These are phyloP conservation scores for Trinorchestia longiramus DNA, from an alignment of 1,140 invertebrate genomes.

Conservation along the genomic window DNA sequence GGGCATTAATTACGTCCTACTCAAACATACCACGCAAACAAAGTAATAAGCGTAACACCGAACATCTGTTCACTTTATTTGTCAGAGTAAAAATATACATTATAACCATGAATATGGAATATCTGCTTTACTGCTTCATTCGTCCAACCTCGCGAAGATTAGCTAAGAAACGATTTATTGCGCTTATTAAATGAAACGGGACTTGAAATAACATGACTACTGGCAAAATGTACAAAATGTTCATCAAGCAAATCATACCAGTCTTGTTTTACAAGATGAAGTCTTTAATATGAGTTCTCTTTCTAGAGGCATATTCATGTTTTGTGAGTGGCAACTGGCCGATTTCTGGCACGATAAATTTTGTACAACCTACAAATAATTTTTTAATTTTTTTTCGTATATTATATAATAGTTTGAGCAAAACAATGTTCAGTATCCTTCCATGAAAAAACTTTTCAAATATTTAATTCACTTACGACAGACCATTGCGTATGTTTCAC, in stretches of 20 bases:
- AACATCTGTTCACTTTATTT: background rate
- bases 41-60: background rate
- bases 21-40: background rate
- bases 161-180: background rate
- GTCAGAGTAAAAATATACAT: background rate
- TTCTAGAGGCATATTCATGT: background rate
- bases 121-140: background rate
- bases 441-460: too few species aligned
- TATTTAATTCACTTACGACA: too few species aligned
- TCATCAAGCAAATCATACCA: background rate
- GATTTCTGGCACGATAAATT: too few species aligned
- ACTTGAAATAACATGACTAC: background rate
- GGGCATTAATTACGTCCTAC: background rate
- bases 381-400: too few species aligned
- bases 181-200: background rate
- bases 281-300: background rate
- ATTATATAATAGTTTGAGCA: too few species aligned
- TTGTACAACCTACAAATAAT: too few species aligned
- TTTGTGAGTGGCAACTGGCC: too few species aligned
- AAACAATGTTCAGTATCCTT: too few species aligned
- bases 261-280: background rate
- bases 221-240: background rate
- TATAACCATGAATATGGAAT: background rate
- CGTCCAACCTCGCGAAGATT: background rate
- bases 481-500: too few species aligned